A percentile compares a stretch with the other conserved stretches of the same genome.
Conservation (phyloP, 2,888 invertebrate species). For the Meteorus cinctellus region DNA sequence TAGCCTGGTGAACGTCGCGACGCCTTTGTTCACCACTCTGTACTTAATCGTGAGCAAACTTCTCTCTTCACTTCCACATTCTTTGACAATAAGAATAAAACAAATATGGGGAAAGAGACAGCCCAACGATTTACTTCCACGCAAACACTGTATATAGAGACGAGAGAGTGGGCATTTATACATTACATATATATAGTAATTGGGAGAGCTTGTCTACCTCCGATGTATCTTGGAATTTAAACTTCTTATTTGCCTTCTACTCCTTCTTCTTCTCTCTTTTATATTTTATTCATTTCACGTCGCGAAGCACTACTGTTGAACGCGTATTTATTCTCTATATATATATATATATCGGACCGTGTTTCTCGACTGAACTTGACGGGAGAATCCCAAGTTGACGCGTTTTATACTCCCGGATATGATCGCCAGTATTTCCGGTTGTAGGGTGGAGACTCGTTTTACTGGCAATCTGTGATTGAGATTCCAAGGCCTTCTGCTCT, state of each 20-base stretch:
- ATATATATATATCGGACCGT: not conserved
- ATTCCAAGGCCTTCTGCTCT: not conserved
- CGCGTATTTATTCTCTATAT: not conserved
- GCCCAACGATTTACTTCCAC: conserved; percentile 33
- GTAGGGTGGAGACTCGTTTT: not conserved
- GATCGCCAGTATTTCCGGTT: not conserved
- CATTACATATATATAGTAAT: conserved; percentile 17
- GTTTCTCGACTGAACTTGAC: not conserved
- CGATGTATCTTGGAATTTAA: not conserved
- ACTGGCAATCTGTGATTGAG: conserved; percentile 1
- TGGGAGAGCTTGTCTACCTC: conserved; percentile 25
- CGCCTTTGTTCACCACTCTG: conserved; percentile 38
- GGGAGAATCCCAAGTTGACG: conserved; percentile 23
- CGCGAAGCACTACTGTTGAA: not conserved
- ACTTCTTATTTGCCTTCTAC: not conserved
- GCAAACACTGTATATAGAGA: not conserved
- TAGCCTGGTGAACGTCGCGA: conserved; percentile 28
- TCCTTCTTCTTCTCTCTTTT: not conserved
- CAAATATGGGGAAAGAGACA: conserved; percentile 15
- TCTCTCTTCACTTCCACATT: conserved; percentile 4
- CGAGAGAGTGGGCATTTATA: not conserved
- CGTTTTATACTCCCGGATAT: conserved; percentile 16
- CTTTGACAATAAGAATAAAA: not conserved
- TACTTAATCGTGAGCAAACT: conserved; percentile 19
- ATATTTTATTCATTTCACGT: not conserved